Evolutionary conservation across 2,797 vertebrate genomes (phyloP), one percentile per base, ranked within the genome.

Genomic region (Hippocampus kuda): DNA sequence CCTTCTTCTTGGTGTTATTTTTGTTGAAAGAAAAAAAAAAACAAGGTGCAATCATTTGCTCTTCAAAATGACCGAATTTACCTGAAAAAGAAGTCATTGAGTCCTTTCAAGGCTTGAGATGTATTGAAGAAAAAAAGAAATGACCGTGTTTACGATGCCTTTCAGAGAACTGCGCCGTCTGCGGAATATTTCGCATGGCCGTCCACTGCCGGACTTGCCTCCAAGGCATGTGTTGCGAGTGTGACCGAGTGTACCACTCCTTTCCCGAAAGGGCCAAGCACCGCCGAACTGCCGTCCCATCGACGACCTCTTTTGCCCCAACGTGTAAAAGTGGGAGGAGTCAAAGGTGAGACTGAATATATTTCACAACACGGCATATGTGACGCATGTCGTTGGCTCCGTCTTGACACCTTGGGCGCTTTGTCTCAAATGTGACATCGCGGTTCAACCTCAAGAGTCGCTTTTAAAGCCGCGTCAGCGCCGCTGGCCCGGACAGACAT

Each of bases 191-290:
- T 41, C 85, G 89, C 0, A 89, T 90, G 38, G 86, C 88, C 0
- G 81, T 90, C 65, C 90, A 91, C 77, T 95, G 94, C 74, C 83
- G 89, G 22, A 81, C 87, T 41, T 95, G 94, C 72, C 88, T 90
- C 44, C 92, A 94, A 72, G 84, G 83, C 9, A 87, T 94, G 48
- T 95, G 94, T 71, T 80, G 78, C 18, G 87, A 92, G 46, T 95
- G 94, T 67, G 94, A 95, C 81, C 70, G 78, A 9, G 86, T 93
- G 51, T 92, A 92, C 83, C 94, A 95, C 73, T 91, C 88, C n/a
- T 91, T 90, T 71, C 92, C 93, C 0, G 92, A 89, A 42, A 88
- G 93, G 30, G 83, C 86, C 26, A 86, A 85, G 76, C 94, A 92
- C 72, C 81, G 70, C 38, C 84, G 91, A 49, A 79, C 82, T 15